Conservation (phyloP, 2,113 vertebrate species). For the Ranitomeya imitator region DNA sequence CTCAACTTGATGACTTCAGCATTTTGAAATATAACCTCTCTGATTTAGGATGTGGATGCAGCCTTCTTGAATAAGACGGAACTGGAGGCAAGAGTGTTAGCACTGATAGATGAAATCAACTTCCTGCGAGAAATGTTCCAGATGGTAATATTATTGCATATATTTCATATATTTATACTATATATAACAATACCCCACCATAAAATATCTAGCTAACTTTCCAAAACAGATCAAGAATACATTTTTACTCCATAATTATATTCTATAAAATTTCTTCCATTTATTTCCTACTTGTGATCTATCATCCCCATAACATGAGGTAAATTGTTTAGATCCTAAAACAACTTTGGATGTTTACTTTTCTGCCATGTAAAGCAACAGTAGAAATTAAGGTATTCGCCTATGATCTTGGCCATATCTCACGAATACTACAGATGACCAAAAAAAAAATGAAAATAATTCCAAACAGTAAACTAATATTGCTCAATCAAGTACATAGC, state of each 20-base stretch:
- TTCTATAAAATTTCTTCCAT: too few species aligned
- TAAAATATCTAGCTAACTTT: neutral
- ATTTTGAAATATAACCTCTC: neutral
- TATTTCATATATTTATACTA: neutral
- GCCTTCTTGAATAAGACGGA: conserved; percentile 83
- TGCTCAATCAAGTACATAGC: neutral
- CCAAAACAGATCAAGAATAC: neutral
- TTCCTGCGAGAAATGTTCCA: conserved; percentile 66
- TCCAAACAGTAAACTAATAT: neutral
- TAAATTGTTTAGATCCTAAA: neutral
- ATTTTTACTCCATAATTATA: too few species aligned
- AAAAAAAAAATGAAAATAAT: neutral
- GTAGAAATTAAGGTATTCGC: neutral
- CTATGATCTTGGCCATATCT: neutral
- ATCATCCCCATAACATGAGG: neutral
- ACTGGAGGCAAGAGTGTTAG: conserved; percentile 75
- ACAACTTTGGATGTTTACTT: neutral
- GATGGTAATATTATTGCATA: neutral
- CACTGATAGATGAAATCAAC: conserved; percentile 81
- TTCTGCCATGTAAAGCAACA: neutral
- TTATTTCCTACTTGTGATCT: neutral
- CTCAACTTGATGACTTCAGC: neutral
- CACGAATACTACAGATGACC: neutral
- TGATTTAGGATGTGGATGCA: conserved; percentile 76
- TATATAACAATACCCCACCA: too few species aligned